Conservation (phyloP, 2,113 vertebrate species). For the Erpornis zantholeuca region DNA sequence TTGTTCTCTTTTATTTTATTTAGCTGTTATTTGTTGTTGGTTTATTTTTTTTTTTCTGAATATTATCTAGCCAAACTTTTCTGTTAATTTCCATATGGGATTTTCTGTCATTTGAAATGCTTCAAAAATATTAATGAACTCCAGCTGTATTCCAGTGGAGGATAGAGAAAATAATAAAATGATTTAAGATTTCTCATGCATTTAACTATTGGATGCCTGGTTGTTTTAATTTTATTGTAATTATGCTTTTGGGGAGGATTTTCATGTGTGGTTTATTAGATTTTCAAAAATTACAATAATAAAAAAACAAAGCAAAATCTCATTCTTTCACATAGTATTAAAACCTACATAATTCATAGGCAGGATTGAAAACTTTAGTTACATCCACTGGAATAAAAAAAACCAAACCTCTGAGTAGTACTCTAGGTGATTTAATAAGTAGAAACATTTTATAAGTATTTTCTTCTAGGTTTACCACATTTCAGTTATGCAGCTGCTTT, state of each 20-base stretch:
- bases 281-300: neutral
- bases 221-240: neutral
- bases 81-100: neutral
- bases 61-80: neutral
- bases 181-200: neutral
- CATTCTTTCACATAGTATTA: neutral
- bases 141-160: constrained; percentile 1
- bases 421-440: neutral
- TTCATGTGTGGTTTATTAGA: neutral
- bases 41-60: neutral
- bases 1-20: neutral
- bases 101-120: neutral
- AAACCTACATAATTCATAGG: neutral
- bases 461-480: neutral
- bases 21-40: no score
- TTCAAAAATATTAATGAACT: constrained; percentile 21
- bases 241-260: neutral
- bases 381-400: neutral
- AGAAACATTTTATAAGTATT: neutral
- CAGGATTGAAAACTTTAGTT: neutral
- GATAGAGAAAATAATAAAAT: neutral
- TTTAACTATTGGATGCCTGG: neutral
- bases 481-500: neutral
- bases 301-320: neutral
- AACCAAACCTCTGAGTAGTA: neutral